A percentile compares a stretch with the other conserved stretches of the same genome.
Evolutionary conservation across 2,797 vertebrate species (phyloP).

Genomic region (Moxostoma hubbsi): DNA sequence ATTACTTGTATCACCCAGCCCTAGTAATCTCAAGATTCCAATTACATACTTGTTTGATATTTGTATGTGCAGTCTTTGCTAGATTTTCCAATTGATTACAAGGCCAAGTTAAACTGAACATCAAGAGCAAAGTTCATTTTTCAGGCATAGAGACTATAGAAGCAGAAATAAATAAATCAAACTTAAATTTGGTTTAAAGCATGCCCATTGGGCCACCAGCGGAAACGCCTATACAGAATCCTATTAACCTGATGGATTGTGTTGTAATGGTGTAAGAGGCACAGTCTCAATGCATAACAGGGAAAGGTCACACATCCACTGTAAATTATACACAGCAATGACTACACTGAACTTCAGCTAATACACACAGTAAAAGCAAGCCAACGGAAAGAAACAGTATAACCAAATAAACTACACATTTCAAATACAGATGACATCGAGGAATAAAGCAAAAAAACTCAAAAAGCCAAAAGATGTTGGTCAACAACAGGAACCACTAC

Average conservation of each 20-base stretch:
- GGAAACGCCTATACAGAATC: constrained; percentile 53
- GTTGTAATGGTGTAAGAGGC: constrained; percentile 47
- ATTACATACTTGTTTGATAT: not conserved
- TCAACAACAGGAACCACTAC: not conserved
- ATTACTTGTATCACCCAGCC: not conserved
- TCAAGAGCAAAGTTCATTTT: not conserved
- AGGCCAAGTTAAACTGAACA: not conserved
- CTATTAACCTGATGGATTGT: constrained; percentile 61
- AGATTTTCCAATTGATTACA: not conserved
- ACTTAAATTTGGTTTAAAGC: constrained; percentile 32
- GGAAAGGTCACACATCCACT: constrained; percentile 49
- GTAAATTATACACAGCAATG: constrained; percentile 49
- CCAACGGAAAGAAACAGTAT: constrained; percentile 13
- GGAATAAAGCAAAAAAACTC: not conserved
- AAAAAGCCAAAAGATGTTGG: not conserved
- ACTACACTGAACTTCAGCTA: constrained; percentile 52
- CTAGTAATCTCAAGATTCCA: not conserved
- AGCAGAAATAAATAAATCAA: not conserved
- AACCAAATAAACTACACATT: constrained; percentile 40
- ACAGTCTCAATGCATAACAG: constrained; percentile 52
- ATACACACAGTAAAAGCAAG: constrained; percentile 51
- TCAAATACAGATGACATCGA: constrained; percentile 21
- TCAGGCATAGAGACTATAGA: not conserved
- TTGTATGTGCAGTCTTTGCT: not conserved
- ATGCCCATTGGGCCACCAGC: constrained; percentile 53